A percentile compares a stretch with the other conserved stretches of the same genome.
phyloP scores from a whole-genome alignment of 2,888 invertebrate genomes.

The Polyploca ridens region DNA sequence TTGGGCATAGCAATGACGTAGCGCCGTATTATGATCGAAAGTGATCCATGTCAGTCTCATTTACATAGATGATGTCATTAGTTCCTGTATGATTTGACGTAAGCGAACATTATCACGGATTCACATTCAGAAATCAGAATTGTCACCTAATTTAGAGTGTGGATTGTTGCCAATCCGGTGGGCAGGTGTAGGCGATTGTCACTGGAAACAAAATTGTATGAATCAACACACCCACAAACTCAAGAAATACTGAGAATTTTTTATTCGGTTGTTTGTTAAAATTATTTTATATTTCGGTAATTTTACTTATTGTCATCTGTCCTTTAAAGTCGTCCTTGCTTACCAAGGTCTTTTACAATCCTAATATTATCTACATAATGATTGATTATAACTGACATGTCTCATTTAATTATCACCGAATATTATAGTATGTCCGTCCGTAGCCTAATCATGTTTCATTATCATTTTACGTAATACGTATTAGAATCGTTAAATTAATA shows the following conservation, averaged over 20 bases:
- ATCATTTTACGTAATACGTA: background rate
- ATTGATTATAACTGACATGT: background rate
- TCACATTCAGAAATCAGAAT: slow-evolving; percentile 15
- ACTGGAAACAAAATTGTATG: slow-evolving; percentile 28
- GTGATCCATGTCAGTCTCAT: slow-evolving; percentile 43
- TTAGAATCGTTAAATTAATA: background rate
- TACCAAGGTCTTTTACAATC: background rate
- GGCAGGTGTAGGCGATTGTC: slow-evolving; percentile 17
- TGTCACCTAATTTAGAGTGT: slow-evolving; percentile 15
- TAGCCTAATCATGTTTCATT: slow-evolving; percentile 11
- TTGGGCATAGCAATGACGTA: slow-evolving; percentile 19
- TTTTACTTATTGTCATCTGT: background rate
- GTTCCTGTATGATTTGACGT: slow-evolving; percentile 13
- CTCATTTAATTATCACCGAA: background rate
- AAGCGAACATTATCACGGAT: slow-evolving; percentile 16
- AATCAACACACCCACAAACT: slow-evolving; percentile 37
- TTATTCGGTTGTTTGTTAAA: background rate
- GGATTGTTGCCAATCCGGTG: slow-evolving; percentile 16
- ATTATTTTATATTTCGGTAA: background rate
- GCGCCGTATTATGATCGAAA: slow-evolving; percentile 43
- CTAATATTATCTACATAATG: background rate
- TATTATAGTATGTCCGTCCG: slow-evolving; percentile 4
- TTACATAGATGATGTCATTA: slow-evolving; percentile 57
- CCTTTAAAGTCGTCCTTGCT: background rate
- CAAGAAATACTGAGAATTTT: slow-evolving; percentile 26